phyloP scores from a whole-genome alignment of 2,113 vertebrate species.

The Sisor rabdophorus region DNA sequence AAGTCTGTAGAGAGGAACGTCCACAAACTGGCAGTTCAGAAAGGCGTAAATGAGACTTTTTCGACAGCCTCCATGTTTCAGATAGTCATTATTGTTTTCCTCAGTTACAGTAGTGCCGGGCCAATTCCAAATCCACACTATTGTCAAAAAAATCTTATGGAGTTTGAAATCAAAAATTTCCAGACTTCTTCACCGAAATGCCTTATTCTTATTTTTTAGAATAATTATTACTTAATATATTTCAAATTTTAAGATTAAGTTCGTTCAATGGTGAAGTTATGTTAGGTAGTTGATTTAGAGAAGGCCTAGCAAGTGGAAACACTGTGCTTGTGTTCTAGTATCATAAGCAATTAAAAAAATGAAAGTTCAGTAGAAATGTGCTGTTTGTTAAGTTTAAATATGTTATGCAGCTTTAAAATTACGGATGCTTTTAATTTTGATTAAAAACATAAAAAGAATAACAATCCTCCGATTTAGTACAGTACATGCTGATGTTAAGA shows the following conservation, averaged over 20 bases:
- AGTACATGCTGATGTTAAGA: neutral
- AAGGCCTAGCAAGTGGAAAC: neutral
- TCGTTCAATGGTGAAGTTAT: neutral
- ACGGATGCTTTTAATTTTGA: neutral
- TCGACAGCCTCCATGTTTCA: neutral
- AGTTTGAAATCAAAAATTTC: neutral
- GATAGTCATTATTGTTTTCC: constrained; percentile 8
- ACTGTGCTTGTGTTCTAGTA: constrained; percentile 23
- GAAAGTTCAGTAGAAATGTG: neutral
- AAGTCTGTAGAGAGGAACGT: constrained; percentile 14
- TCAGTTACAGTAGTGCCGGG: neutral
- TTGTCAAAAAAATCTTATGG: neutral
- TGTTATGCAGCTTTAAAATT: constrained; percentile 7
- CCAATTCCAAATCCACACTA: neutral
- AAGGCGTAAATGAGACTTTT: constrained; percentile 5
- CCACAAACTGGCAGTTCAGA: neutral
- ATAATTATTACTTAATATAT: neutral
- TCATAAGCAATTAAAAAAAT: constrained; percentile 4
- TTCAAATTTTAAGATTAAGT: neutral
- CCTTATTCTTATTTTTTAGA: neutral
- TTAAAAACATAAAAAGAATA: neutral
- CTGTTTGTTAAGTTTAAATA: constrained; percentile 9
- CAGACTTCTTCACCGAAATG: neutral
- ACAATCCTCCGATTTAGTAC: neutral
- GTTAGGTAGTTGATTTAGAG: neutral